Conservation (phyloP, 2,113 vertebrate species). For the Regulus satrapa region DNA sequence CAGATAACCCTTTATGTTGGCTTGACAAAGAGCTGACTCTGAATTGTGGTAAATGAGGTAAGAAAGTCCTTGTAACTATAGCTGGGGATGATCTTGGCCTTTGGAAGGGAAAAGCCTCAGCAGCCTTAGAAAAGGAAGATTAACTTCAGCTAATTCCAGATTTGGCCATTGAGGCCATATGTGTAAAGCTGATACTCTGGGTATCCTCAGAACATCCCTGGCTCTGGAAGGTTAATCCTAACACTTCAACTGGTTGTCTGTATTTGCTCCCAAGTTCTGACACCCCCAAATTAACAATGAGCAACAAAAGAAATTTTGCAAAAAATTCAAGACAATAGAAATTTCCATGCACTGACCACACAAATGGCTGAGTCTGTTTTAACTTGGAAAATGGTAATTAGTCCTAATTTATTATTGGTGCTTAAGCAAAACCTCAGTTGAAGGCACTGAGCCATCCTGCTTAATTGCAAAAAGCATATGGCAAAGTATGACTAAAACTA, state of each 20-base stretch:
- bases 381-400: background rate
- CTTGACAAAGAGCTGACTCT: slow-evolving; percentile 8
- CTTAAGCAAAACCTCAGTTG: background rate
- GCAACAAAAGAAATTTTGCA: background rate
- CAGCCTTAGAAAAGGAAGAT: background rate
- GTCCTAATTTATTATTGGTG: background rate
- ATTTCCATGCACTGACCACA: background rate
- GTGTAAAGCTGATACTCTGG: background rate
- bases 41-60: background rate
- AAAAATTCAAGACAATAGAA: background rate
- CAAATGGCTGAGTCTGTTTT: background rate
- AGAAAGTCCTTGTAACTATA: background rate
- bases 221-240: background rate
- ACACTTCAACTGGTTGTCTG: background rate
- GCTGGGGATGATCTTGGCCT: background rate
- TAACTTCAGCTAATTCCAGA: background rate
- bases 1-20: background rate
- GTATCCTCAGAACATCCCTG: background rate
- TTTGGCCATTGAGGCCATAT: background rate
- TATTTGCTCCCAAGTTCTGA: background rate
- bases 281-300: background rate
- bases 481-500: slow-evolving; percentile 3
- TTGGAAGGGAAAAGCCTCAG: background rate
- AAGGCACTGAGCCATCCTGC: background rate
- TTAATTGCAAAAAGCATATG: slow-evolving; percentile 3